Evolutionary conservation across 37 sponge, comb jelly and placozoan genomes (phyloP).

Genomic region (Tethya wilhelma): DNA sequence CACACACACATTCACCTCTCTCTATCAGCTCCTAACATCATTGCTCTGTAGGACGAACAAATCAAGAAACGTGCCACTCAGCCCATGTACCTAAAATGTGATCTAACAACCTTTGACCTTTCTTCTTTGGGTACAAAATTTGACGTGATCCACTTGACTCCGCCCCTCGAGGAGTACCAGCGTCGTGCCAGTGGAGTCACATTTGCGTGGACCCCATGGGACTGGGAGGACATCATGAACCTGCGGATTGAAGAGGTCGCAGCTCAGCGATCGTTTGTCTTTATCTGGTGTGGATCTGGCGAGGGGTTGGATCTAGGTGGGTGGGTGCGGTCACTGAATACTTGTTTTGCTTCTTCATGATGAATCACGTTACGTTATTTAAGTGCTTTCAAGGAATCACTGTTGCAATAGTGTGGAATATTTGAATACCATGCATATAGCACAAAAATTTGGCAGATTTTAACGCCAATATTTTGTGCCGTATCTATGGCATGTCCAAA

Average conservation of each 20-base stretch:
- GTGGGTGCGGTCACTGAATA: not conserved
- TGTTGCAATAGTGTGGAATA: too few species aligned
- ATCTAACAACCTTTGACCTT: slow-evolving; percentile 73
- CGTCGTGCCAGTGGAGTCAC: slow-evolving; percentile 77
- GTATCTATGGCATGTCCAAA: too few species aligned
- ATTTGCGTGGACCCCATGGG: slow-evolving; percentile 78
- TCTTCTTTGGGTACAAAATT: slow-evolving; percentile 68
- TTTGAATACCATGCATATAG: too few species aligned
- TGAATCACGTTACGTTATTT: not conserved
- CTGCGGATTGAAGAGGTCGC: slow-evolving; percentile 83
- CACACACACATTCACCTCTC: too few species aligned
- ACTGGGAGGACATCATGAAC: slow-evolving; percentile 92
- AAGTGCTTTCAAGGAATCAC: too few species aligned
- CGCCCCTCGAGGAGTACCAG: slow-evolving; percentile 97
- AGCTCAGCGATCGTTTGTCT: slow-evolving; percentile 84
- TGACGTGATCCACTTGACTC: slow-evolving; percentile 91
- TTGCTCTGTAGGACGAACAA: slow-evolving; percentile 56
- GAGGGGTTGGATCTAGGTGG: slow-evolving; percentile 90
- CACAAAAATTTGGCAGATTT: too few species aligned
- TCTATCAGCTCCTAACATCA: not conserved
- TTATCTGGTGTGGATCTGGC: slow-evolving; percentile 94
- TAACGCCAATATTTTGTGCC: too few species aligned
- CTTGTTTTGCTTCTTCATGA: not conserved
- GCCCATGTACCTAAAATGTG: slow-evolving; percentile 77
- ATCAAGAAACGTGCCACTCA: slow-evolving; percentile 51